Conservation (phyloP, 2,888 invertebrate species). For the Leptinotarsa haldemani region DNA sequence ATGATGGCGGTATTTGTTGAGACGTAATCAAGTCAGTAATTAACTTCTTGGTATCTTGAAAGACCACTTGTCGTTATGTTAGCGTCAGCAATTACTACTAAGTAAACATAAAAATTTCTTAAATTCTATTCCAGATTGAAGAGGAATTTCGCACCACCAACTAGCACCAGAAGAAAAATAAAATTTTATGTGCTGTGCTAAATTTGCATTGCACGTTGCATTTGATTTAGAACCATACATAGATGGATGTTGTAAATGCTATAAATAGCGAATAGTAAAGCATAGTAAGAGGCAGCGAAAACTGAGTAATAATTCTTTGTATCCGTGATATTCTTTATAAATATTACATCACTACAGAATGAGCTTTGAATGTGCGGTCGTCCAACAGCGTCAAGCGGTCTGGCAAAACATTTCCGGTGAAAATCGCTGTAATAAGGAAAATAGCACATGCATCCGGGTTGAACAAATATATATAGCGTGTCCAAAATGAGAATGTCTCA, state of each 20-base stretch:
- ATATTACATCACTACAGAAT: conserved; percentile 25
- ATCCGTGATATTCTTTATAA: conserved; percentile 27
- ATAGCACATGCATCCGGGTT: neutral
- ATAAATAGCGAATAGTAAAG: conserved; percentile 41
- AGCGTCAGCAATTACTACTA: neutral
- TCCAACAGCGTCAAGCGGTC: conserved; percentile 31
- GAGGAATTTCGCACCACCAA: neutral
- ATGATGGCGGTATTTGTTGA: no score
- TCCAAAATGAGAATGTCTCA: no score
- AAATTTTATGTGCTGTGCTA: neutral
- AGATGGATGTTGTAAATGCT: conserved; percentile 33
- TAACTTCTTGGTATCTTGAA: neutral
- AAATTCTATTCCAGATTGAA: neutral
- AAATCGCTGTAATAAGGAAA: neutral
- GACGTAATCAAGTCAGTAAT: neutral
- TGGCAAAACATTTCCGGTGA: conserved; percentile 27
- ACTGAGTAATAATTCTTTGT: conserved; percentile 40
- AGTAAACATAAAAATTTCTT: neutral
- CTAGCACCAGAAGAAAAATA: neutral
- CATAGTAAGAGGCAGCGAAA: conserved; percentile 36
- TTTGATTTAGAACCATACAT: conserved; percentile 15
- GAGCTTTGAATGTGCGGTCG: conserved; percentile 24
- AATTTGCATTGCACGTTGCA: conserved; percentile 9
- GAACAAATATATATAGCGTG: no score
- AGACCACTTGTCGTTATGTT: neutral